Evolutionary conservation across 2,888 invertebrate genomes (phyloP).

Genomic region (Dynastes maya): DNA sequence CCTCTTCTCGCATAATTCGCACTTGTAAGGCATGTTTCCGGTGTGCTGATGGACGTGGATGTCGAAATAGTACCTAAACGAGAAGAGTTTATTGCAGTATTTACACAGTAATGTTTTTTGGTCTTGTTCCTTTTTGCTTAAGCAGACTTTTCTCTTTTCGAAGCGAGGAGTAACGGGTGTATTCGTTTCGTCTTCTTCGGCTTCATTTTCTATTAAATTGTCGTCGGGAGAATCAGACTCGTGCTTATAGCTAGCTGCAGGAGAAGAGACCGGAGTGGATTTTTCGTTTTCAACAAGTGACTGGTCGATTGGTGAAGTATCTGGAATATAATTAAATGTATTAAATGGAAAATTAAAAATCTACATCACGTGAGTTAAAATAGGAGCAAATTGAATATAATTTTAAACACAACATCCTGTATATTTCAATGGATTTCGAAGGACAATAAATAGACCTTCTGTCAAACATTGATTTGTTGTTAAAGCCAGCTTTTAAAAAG

Average conservation of each 20-base stretch:
- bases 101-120: slow-evolving; percentile 23
- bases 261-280: background rate
- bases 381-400: no score
- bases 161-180: background rate
- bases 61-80: slow-evolving; percentile 11
- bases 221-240: background rate
- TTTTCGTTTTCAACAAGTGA: background rate
- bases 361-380: no score
- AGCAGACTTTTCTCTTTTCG: background rate
- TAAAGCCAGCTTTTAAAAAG: no score
- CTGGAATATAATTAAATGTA: background rate
- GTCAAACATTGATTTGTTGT: no score
- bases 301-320: background rate
- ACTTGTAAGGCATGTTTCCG: slow-evolving; percentile 18
- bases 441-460: no score
- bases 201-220: background rate
- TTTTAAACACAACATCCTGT: no score
- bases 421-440: no score
- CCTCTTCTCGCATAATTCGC: slow-evolving; percentile 23
- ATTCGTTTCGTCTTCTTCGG: background rate
- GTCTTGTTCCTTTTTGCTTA: slow-evolving; percentile 13
- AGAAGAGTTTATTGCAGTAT: slow-evolving; percentile 18
- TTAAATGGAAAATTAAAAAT: background rate
- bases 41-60: slow-evolving; percentile 33
- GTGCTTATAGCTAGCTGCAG: background rate